phyloP scores from a whole-genome alignment of 2,113 vertebrate species.

The Cranoglanis bouderius region DNA sequence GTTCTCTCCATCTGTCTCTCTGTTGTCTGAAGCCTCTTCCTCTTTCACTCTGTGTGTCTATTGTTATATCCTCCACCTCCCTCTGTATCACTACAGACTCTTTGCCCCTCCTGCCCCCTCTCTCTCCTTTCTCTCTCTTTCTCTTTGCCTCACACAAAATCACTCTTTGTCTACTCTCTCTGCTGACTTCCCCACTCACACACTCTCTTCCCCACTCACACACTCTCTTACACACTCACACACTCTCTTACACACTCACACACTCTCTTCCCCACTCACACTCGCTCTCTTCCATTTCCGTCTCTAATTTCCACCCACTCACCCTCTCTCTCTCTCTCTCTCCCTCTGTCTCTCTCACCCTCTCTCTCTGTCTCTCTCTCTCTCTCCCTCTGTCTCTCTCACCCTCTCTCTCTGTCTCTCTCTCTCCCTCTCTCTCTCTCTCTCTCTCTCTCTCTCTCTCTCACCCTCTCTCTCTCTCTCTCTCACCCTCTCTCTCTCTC shows the following conservation, averaged over 20 bases:
- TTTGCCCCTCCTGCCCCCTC: too few species aligned
- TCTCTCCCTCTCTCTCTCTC: not conserved
- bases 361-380: not conserved
- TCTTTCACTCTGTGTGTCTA: not conserved
- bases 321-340: not conserved
- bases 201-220: not conserved
- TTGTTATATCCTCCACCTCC: not conserved
- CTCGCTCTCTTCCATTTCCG: not conserved
- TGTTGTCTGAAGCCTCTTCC: not conserved
- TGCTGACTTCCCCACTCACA: not conserved
- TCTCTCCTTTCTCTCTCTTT: not conserved
- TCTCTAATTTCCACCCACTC: constrained; percentile 22
- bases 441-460: not conserved
- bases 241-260: not conserved
- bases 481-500: not conserved
- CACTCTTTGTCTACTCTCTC: not conserved
- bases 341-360: not conserved
- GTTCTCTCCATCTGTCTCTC: not conserved
- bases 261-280: not conserved
- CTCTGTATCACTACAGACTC: not conserved
- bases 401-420: too few species aligned
- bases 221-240: not conserved
- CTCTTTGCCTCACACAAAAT: not conserved
- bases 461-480: not conserved
- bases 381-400: not conserved